Percentiles rank a stretch among this genome's conserved stretches.
phyloP scores from a whole-genome alignment of 2,797 vertebrate species.

The Acipenser oxyrinchus region DNA sequence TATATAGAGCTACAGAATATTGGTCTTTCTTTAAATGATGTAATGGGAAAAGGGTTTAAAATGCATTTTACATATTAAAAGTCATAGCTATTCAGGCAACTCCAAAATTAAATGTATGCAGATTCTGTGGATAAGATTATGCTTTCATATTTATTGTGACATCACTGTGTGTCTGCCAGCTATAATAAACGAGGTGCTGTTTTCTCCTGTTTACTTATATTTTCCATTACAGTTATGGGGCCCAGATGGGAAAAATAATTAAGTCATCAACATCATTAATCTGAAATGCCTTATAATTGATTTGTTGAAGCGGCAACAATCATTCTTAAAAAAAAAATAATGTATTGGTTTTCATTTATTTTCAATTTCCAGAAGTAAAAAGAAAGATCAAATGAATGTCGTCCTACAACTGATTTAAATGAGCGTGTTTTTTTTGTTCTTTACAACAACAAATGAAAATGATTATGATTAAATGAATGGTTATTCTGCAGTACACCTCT shows the following conservation, averaged over 20 bases:
- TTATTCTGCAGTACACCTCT: constrained; percentile 6
- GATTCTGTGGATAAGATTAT: no score
- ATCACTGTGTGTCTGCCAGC: not conserved
- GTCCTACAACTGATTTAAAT: constrained; percentile 17
- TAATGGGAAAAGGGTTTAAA: no score
- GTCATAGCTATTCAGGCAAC: no score
- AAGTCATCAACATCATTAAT: not conserved
- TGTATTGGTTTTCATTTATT: constrained; percentile 17
- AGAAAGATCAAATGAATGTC: constrained; percentile 12
- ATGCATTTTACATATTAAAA: no score
- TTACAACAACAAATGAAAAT: not conserved
- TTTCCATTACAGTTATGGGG: constrained; percentile 5
- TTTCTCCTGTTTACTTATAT: constrained; percentile 12
- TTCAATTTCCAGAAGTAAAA: constrained; percentile 13
- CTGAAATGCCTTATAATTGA: constrained; percentile 9
- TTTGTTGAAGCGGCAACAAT: constrained; percentile 9
- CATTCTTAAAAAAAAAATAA: constrained; percentile 9
- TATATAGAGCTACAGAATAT: no score
- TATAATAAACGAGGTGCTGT: constrained; percentile 5
- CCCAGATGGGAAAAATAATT: constrained; percentile 16
- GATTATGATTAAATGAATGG: constrained; percentile 1
- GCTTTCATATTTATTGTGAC: not conserved
- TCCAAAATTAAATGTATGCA: no score
- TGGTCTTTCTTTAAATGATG: no score
- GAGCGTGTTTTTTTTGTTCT: constrained; percentile 11